Evolutionary conservation across 2,888 invertebrate genomes (phyloP), one percentile per base, ranked within the genome.

Genomic region (Eledona agricola): DNA sequence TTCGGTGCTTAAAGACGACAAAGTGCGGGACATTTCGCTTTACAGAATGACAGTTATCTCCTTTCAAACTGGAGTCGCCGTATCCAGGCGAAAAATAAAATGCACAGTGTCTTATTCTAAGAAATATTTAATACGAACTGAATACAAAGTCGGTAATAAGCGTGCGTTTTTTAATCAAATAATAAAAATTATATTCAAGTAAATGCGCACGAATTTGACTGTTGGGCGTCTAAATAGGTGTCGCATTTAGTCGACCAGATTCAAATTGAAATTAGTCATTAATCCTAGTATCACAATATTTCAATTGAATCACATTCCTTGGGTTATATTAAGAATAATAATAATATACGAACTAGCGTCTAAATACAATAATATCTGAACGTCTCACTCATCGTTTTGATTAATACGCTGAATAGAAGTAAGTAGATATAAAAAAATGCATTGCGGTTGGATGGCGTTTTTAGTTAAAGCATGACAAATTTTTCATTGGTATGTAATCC

Each of bases 401-500:
- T 22, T 37, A 37, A 16, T 12, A 11, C 4, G 28, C 11, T 6
- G 28, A 4, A 10, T 32, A 32, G 10, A 22, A 22, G n/a, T 37
- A 23, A 34, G 6, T 19, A 34, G 2, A 34, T n/a, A 10, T 22
- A 9, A 20, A 16, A 9, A 7, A 16, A 31, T 17, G 11, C 23
- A 32, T 23, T 22, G n/a, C n/a, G n/a, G n/a, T 23, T 42, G 16
- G 29, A 3, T 26, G 17, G 16, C 58, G 10, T 4, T 26, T 12
- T 34, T 43, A 45, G 23, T 50, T 50, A 45, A 54, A 73, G 59
- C 73, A 73, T 25, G 71, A 70, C 15, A 77, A 58, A 59, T 72
- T 74, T 72, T 77, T 77, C 77, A 77, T 76, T 16, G 77, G 77
- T 47, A 77, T 76, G 63, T 76, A 76, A 62, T 76, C 75, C 43